Conservation (phyloP, 2,888 invertebrate species). For the Xylophagus ater region DNA sequence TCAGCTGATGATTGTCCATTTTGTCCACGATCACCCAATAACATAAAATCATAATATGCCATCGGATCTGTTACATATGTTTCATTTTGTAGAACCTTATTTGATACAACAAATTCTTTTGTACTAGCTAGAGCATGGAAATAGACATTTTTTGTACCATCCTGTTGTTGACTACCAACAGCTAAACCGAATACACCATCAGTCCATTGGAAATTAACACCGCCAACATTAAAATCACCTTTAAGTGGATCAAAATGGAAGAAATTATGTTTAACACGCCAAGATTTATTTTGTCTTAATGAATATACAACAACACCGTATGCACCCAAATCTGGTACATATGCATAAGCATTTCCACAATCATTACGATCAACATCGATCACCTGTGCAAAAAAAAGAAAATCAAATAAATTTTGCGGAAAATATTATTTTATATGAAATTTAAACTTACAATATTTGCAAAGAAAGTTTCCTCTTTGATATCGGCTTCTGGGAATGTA, state of each 20-base stretch:
- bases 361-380: constrained; percentile 68
- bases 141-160: constrained; percentile 56
- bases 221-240: constrained; percentile 65
- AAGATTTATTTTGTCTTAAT: constrained; percentile 59
- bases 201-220: constrained; percentile 75
- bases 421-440: background rate
- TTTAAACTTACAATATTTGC: constrained; percentile 67
- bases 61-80: constrained; percentile 53
- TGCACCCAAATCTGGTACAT: constrained; percentile 64
- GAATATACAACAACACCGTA: constrained; percentile 71
- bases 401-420: too few species aligned
- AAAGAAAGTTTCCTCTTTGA: constrained; percentile 66
- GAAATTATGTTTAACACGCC: constrained; percentile 69
- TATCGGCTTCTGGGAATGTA: constrained; percentile 52
- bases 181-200: constrained; percentile 72
- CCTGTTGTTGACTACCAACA: constrained; percentile 47
- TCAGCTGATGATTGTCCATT: constrained; percentile 64
- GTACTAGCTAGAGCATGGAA: constrained; percentile 75
- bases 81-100: constrained; percentile 60
- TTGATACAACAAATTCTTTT: constrained; percentile 68
- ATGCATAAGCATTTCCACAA: constrained; percentile 65
- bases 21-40: constrained; percentile 59
- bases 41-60: constrained; percentile 59
- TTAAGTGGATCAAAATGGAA: constrained; percentile 73
- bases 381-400: constrained; percentile 40